A percentile compares a stretch with the other conserved stretches of the same genome.
Evolutionary conservation across 2,797 vertebrate genomes (phyloP).

Genomic region (Macropodus opercularis): DNA sequence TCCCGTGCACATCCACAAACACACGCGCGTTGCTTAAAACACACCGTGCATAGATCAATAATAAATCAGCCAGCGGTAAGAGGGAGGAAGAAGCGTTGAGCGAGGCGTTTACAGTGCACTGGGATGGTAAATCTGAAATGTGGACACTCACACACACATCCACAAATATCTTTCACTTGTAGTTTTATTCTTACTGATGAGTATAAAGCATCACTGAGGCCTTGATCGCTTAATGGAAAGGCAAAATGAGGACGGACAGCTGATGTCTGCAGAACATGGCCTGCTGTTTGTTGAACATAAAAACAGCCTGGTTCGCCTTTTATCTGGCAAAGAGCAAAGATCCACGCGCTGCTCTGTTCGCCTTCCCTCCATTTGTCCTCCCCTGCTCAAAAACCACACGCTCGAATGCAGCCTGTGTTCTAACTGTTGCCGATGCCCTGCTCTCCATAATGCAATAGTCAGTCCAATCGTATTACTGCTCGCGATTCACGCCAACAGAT

Average conservation of each 20-base stretch:
- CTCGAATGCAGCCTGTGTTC: neutral
- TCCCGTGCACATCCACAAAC: slow-evolving; percentile 4
- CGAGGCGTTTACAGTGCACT: slow-evolving; percentile 47
- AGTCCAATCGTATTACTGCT: slow-evolving; percentile 40
- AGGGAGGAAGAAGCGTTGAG: slow-evolving; percentile 59
- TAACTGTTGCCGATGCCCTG: slow-evolving; percentile 11
- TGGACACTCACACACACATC: slow-evolving; percentile 17
- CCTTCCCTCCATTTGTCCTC: slow-evolving; percentile 5
- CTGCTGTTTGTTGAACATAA: slow-evolving; percentile 36
- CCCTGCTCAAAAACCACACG: slow-evolving; percentile 9
- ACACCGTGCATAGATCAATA: slow-evolving; percentile 73
- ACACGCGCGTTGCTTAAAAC: slow-evolving; percentile 49
- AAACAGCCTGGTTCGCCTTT: slow-evolving; percentile 18
- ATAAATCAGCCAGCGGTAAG: slow-evolving; percentile 67
- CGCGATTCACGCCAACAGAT: slow-evolving; percentile 47
- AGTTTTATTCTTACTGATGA: slow-evolving; percentile 15
- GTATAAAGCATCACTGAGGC: slow-evolving; percentile 26
- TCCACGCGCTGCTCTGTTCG: neutral
- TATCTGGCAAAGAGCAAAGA: slow-evolving; percentile 24
- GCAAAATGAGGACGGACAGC: slow-evolving; percentile 14
- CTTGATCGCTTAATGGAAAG: neutral
- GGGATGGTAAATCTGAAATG: slow-evolving; percentile 58
- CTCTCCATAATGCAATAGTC: slow-evolving; percentile 55
- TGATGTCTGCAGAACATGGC: slow-evolving; percentile 26
- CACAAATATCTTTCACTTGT: slow-evolving; percentile 34